phyloP scores from a whole-genome alignment of 1,140 invertebrate genomes.

The Drosophila novamexicana region DNA sequence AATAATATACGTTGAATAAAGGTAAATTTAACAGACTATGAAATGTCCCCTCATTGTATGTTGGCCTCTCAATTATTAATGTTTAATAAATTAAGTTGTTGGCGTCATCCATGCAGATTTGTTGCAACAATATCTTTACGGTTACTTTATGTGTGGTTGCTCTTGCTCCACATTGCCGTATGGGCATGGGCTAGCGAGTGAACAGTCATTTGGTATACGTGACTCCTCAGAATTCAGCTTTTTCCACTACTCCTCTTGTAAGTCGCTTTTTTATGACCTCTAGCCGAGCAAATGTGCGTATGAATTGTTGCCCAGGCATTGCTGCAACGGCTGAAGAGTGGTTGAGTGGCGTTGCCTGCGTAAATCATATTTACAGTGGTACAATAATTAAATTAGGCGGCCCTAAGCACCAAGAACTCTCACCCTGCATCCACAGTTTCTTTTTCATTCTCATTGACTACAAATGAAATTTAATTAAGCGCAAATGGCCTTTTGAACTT shows the following conservation, averaged over 20 bases:
- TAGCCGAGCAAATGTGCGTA: constrained; percentile 69
- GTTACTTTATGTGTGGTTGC: constrained; percentile 42
- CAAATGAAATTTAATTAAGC: constrained; percentile 58
- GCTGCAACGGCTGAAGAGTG: constrained; percentile 37
- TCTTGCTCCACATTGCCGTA: constrained; percentile 3
- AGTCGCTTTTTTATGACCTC: constrained; percentile 69
- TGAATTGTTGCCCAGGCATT: constrained; percentile 43
- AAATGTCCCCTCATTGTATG: too few relatives aligned
- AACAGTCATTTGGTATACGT: constrained; percentile 46
- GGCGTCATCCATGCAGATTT: background rate
- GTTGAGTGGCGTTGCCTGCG: constrained; percentile 37
- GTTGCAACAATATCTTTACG: background rate
- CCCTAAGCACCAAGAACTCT: constrained; percentile 26
- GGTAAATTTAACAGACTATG: too few relatives aligned
- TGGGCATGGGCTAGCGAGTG: background rate
- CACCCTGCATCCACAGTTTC: constrained; percentile 2
- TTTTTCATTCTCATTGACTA: constrained; percentile 15
- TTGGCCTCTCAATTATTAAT: too few relatives aligned
- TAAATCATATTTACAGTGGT: constrained; percentile 79
- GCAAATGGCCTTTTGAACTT: constrained; percentile 47
- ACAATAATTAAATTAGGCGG: constrained; percentile 70
- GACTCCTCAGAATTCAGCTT: constrained; percentile 22
- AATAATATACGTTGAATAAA: too few relatives aligned
- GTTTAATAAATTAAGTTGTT: too few relatives aligned
- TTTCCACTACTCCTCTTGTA: constrained; percentile 32